These are phyloP conservation scores for Agrypnia vestita DNA, from an alignment of 1,140 invertebrate genomes.

Conservation along the genomic window DNA sequence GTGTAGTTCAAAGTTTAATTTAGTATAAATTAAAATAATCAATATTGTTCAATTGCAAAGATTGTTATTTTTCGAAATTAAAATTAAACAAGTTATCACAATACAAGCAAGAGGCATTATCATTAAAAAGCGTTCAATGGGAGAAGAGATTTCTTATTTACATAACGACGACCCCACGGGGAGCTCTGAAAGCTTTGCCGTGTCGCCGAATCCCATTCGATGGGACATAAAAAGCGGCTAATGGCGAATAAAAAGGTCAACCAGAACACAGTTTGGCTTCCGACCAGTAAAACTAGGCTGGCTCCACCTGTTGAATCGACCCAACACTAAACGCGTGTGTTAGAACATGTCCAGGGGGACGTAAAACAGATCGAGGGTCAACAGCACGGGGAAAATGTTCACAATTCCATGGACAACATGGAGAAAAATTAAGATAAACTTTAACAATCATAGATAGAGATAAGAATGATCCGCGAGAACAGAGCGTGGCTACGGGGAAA, in stretches of 20 bases:
- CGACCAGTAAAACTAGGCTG: background rate
- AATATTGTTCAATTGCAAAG: too few species aligned
- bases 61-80: too few species aligned
- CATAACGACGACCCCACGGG: background rate
- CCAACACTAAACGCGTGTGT: background rate
- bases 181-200: conserved; percentile 5
- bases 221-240: background rate
- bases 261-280: background rate
- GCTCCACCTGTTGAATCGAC: conserved; percentile 23
- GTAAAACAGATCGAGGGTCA: too few species aligned
- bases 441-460: background rate
- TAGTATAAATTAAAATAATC: too few species aligned
- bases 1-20: too few species aligned
- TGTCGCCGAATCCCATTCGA: background rate
- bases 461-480: too few species aligned
- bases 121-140: background rate
- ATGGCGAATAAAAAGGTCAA: conserved; percentile 5
- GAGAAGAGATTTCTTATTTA: background rate
- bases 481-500: too few species aligned
- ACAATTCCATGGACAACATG: background rate
- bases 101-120: background rate
- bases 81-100: too few species aligned
- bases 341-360: background rate
- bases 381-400: too few species aligned
- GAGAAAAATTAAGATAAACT: background rate